phyloP scores from a whole-genome alignment of 2,797 vertebrate genomes.

The Rallus crepitans region DNA sequence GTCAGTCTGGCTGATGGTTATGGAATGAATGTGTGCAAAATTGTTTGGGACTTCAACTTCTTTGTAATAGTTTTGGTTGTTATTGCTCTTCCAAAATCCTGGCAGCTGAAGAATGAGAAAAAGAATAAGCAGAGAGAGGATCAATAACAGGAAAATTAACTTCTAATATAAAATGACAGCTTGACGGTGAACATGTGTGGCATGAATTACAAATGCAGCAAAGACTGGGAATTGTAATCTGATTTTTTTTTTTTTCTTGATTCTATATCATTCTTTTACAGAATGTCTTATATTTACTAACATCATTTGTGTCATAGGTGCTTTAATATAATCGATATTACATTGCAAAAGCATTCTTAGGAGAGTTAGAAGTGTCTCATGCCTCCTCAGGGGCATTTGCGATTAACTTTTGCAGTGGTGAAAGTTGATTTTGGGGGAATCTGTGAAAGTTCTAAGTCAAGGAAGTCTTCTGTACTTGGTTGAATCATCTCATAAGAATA shows the following conservation, averaged over 20 bases:
- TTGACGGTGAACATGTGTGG: not conserved
- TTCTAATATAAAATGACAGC: conserved; percentile 56
- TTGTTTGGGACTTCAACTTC: not conserved
- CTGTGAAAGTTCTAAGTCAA: not conserved
- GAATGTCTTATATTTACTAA: not conserved
- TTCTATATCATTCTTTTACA: not conserved
- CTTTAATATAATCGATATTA: not conserved
- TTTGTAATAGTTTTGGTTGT: not conserved
- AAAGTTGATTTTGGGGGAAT: not conserved
- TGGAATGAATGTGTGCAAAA: not conserved
- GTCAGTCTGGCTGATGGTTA: not conserved
- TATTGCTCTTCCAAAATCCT: conserved; percentile 4
- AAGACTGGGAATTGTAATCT: not conserved
- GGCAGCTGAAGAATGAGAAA: conserved; percentile 17
- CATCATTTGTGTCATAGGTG: not conserved
- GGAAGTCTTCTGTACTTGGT: not conserved
- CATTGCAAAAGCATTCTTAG: not conserved
- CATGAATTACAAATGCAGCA: conserved; percentile 33
- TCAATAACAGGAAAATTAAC: conserved; percentile 39
- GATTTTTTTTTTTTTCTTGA: not conserved
- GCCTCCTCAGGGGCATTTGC: not conserved
- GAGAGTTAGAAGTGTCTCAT: not conserved
- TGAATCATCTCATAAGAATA: not conserved
- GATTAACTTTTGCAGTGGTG: not conserved
- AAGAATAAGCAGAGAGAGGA: conserved; percentile 25